These are phyloP conservation scores for Psilopsiagon aymara DNA, from an alignment of 2,113 vertebrate species.

Conservation along the genomic window DNA sequence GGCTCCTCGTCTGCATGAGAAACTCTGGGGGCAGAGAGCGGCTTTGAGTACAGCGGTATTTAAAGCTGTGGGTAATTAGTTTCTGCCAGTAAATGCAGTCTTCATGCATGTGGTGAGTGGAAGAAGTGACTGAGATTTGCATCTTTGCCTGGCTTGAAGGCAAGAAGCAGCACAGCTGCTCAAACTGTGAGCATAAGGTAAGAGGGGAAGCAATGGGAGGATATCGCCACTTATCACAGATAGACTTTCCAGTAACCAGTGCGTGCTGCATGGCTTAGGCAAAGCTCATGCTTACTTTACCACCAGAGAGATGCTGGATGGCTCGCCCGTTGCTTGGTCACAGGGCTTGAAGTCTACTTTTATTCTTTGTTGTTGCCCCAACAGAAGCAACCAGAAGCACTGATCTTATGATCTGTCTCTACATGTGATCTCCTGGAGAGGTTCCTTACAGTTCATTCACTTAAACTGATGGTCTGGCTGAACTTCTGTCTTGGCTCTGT, in stretches of 20 bases:
- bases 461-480: not conserved
- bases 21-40: not conserved
- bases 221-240: not conserved
- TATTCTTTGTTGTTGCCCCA: not conserved
- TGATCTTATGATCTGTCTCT: not conserved
- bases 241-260: not conserved
- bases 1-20: not conserved
- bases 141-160: not conserved
- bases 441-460: not conserved
- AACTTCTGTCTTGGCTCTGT: not conserved
- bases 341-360: not conserved
- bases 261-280: not conserved
- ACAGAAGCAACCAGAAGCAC: not conserved
- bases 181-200: rapidly evolving
- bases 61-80: not conserved
- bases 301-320: not conserved
- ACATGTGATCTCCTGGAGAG: not conserved
- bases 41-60: not conserved
- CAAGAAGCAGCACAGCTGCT: not conserved
- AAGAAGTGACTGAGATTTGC: conserved; percentile 28
- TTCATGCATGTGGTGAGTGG: not conserved
- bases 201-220: not conserved
- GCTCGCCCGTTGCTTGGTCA: not conserved
- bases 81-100: not conserved
- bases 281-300: not conserved